Evolutionary conservation across 30 jellyfish, hydroid and myxozoan species (phyloP), one percentile per base, ranked within the genome.

Genomic region (Aurelia aurita complex sp. Pacific): DNA sequence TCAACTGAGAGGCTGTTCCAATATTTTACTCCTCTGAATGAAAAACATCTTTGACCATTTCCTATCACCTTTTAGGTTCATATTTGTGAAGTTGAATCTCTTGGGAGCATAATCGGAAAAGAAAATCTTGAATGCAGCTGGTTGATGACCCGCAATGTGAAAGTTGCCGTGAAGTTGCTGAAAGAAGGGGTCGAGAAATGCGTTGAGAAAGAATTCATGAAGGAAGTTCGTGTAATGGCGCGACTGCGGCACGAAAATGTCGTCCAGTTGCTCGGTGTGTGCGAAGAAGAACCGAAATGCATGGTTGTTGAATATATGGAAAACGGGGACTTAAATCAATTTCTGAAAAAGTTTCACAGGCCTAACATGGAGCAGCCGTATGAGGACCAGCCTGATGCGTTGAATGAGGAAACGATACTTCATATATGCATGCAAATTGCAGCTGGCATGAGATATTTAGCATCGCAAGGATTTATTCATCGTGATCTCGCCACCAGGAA

Each of bases 231-330:
- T 14, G 95, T 92, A 14, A 92, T 92, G 98, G 92, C 98, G 9
- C 85, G 97, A 16, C 83, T 92, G 84, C 83, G 88, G 66, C 98
- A 92, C 67, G 97, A 82, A 16, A 87, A 92, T 67, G 98, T 92
- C 23, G 98, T 92, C 2, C 92, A 87, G 40, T 55, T 92, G 42
- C 90, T 92, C 34, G 98, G 98, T 13, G 86, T 92, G 15, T 92
- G 97, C 32, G 87, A 92, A 10, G 96, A 92, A 43, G 96, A 88
- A 18, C 94, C 98, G 17, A 90, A 78, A 66, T 79, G 91, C 36
- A 92, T 92, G 98, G 96, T 92, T 40, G 97, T 88, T 10, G 98
- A 92, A 67, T 92, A 92, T 59, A 92, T 92, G 98, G 96, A 88
- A 61, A 87, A 92, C 73, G 98, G 98, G 7, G 98, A 92, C 64